Percentiles rank a stretch among this genome's conserved stretches.
These are phyloP conservation scores for Andricus curvator DNA, from an alignment of 2,888 invertebrate genomes.

Conservation along the genomic window DNA sequence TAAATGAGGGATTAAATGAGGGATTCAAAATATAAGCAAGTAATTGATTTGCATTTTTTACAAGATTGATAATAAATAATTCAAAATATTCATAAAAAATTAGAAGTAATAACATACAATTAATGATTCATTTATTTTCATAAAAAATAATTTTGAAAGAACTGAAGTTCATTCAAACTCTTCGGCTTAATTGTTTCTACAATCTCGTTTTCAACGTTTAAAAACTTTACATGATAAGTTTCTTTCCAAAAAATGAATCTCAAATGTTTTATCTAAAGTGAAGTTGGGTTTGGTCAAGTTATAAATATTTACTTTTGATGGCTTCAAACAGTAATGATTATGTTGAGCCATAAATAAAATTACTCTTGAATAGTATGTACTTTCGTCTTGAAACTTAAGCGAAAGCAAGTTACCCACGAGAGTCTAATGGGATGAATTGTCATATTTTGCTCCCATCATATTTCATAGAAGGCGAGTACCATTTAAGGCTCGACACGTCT, in stretches of 20 bases:
- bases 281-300: neutral
- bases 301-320: neutral
- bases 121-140: no score
- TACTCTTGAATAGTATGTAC: neutral
- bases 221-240: neutral
- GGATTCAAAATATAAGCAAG: no score
- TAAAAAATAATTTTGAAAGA: neutral
- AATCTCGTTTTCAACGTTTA: neutral
- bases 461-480: constrained; percentile 5
- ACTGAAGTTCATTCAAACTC: neutral
- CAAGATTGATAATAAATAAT: no score
- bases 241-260: neutral
- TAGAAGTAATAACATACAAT: no score
- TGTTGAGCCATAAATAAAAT: neutral
- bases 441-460: neutral
- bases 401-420: constrained; percentile 5
- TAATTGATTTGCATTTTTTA: no score
- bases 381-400: neutral
- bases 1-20: no score
- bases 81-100: no score
- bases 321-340: neutral
- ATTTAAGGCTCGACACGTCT: neutral
- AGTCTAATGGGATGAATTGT: constrained; percentile 6
- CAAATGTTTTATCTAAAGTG: neutral
- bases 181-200: neutral